phyloP scores from a whole-genome alignment of 2,113 vertebrate species.

The Heptranchias perlo region DNA sequence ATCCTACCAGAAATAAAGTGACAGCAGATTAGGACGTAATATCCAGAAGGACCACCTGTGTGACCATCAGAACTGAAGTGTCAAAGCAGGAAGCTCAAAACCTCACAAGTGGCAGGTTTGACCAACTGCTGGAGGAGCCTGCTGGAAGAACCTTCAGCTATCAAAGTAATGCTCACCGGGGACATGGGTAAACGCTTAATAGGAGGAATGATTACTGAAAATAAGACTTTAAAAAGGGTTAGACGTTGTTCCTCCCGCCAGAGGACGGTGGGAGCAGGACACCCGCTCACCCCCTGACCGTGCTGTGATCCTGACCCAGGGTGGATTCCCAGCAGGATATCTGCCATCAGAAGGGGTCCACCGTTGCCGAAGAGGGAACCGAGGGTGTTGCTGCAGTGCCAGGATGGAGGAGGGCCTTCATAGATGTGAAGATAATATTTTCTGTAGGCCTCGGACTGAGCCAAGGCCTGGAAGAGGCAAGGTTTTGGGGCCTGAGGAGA shows the following conservation, averaged over 20 bases:
- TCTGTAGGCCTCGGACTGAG: background rate
- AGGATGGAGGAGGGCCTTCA: background rate
- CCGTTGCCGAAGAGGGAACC: background rate
- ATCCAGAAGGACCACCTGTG: background rate
- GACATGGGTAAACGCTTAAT: background rate
- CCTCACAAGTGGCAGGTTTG: background rate
- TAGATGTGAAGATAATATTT: background rate
- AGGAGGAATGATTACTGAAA: background rate
- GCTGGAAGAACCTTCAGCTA: background rate
- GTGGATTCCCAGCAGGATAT: background rate
- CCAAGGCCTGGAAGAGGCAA: background rate
- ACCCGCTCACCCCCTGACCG: no score
- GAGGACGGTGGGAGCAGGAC: background rate
- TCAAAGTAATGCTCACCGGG: background rate
- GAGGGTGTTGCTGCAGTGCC: background rate
- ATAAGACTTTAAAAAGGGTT: background rate
- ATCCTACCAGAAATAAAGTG: background rate
- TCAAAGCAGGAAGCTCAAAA: background rate
- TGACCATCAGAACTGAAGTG: background rate
- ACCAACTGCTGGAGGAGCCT: background rate
- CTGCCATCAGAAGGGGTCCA: background rate
- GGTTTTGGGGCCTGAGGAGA: background rate
- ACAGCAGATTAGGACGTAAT: background rate
- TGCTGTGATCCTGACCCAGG: background rate
- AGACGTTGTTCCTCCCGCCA: background rate